Evolutionary conservation across 1,140 invertebrate species (phyloP).

Genomic region (Heterodera carotae): DNA sequence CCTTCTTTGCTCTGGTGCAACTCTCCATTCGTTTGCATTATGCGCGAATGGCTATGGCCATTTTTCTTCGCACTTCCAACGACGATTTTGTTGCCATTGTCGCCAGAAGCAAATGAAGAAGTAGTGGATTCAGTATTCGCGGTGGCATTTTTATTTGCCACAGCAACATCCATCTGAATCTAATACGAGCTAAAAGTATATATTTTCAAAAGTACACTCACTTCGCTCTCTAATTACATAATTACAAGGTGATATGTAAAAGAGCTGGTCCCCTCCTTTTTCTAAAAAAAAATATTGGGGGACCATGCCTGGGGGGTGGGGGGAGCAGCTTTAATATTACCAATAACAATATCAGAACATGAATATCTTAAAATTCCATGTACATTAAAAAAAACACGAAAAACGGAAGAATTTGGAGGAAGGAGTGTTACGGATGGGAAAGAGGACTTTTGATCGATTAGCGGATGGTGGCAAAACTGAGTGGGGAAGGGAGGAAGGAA

Average conservation of each 20-base stretch:
- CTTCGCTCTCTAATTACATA: too few species aligned
- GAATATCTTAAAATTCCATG: too few species aligned
- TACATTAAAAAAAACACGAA: too few species aligned
- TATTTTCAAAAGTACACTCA: too few species aligned
- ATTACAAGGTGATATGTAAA: too few species aligned
- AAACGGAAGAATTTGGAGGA: neutral
- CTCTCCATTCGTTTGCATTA: conserved; percentile 3
- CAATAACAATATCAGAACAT: too few species aligned
- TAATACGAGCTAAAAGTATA: too few species aligned
- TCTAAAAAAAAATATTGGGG: neutral
- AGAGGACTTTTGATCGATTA: neutral
- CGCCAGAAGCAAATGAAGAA: neutral
- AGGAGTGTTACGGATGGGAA: neutral
- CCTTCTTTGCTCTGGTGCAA: conserved; percentile 1
- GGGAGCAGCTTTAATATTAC: too few species aligned
- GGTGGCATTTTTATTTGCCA: neutral
- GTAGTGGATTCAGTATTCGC: neutral
- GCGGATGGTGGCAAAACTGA: neutral
- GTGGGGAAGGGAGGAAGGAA: neutral
- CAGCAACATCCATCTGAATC: neutral
- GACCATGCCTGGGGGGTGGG: too few species aligned
- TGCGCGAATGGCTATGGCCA: conserved; percentile 3
- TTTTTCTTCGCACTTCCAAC: neutral
- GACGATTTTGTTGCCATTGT: neutral
- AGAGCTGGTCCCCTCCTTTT: neutral